Evolutionary conservation across 2,888 invertebrate genomes (phyloP).

Genomic region (Rhingia campestris): DNA sequence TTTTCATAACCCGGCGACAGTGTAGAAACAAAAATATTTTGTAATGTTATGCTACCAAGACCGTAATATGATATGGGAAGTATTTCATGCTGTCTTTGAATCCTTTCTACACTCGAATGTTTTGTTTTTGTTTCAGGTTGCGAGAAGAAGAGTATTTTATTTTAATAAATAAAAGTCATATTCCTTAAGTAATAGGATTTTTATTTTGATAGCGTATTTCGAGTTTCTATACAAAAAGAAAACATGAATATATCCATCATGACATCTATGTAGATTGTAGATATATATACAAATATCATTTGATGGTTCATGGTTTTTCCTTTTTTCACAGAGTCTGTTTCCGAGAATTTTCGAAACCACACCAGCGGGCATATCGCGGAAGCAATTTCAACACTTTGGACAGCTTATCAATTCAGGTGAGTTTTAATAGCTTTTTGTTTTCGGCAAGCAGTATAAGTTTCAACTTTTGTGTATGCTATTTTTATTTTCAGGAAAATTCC

Average conservation of each 20-base stretch:
- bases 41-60: conserved; percentile 38
- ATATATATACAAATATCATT: conserved; percentile 23
- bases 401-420: conserved; percentile 81
- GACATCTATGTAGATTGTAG: too few relatives aligned
- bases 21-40: conserved; percentile 20
- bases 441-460: background rate
- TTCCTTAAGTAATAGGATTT: conserved; percentile 48
- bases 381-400: conserved; percentile 80
- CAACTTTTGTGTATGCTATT: background rate
- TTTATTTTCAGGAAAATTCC: conserved; percentile 78
- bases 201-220: background rate
- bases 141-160: background rate
- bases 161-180: conserved; percentile 55
- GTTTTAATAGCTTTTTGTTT: conserved; percentile 34
- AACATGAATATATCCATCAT: background rate
- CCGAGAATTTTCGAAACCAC: conserved; percentile 80
- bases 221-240: background rate
- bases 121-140: conserved; percentile 18
- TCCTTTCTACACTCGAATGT: conserved; percentile 6
- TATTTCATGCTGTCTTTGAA: conserved; percentile 47
- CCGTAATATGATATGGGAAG: conserved; percentile 58
- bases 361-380: conserved; percentile 80
- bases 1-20: conserved; percentile 64
- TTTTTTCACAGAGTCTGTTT: conserved; percentile 77
- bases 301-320: conserved; percentile 1